Base-by-base conservation (phyloP, 2,113 vertebrate species). In the Rhinolophus sinicus region DNA sequence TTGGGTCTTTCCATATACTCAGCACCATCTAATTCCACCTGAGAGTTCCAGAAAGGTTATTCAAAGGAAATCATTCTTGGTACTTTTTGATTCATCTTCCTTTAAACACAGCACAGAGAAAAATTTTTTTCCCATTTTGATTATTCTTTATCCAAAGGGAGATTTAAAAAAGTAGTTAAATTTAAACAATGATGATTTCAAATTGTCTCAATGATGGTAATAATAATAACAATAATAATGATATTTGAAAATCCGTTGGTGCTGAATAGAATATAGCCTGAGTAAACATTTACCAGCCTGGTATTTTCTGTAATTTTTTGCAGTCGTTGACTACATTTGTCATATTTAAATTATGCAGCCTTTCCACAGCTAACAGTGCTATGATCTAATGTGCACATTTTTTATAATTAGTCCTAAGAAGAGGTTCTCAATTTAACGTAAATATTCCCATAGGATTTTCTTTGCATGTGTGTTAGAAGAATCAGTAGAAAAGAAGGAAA, bases 61-160 rank as follows among this genome's bases (percentile, higher is more conserved):
- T 88, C n/a, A 24, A 60, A 94, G 82, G 22, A 69, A 78, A 58
- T 44, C 2, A n/a, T 89, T 58, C 38, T 82, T 83, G 56, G 2
- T 58, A 65, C 1, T 52, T 89, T 54, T 56, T 35, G 18, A 56
- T 13, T 16, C 44, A n/a, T 81, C 19, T 83, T 88, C 56, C 64
- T 82, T 93, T 40, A 94, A 77, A 85, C 14, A 80, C 6, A 88
- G 38, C 88, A 30, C 21, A 88, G 15, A 54, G 24, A 26, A 52
- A 52, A 0, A 35, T 35, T 50, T 65, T 40, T 40, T 40, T 33
- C 54, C 47, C 50, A 47, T 21, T 84, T 76, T 70, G 19, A 40
- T 81, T 75, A 54, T 88, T 88, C 21, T 77, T 93, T 60, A 90
- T 88, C 30, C 50, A 83, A 91, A 95, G 52, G 24, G 30, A 87